Conservation (phyloP, 2,113 vertebrate genomes). For the Genyomyrus donnyi region DNA sequence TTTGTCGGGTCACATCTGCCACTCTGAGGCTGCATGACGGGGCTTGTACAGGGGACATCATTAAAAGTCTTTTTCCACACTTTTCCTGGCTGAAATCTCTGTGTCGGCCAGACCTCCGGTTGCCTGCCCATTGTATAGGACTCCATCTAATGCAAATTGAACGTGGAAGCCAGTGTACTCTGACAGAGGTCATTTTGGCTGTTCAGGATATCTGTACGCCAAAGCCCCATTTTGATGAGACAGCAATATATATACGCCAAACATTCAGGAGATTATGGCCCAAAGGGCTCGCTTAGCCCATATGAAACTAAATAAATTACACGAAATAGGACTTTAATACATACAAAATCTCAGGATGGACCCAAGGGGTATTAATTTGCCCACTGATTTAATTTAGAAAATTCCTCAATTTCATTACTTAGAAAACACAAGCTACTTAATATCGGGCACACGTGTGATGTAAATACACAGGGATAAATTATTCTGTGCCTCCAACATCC, state of each 20-base stretch:
- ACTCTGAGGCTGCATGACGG: not conserved
- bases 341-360: slow-evolving; percentile 27
- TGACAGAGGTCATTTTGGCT: not conserved
- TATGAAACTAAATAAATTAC: slow-evolving; percentile 18
- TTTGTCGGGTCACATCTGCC: not conserved
- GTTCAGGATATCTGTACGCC: not conserved
- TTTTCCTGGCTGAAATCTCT: slow-evolving; percentile 4
- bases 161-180: not conserved
- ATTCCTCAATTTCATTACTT: slow-evolving; percentile 41
- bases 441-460: slow-evolving; percentile 45
- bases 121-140: not conserved
- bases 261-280: not conserved
- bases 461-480: slow-evolving; percentile 34
- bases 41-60: not conserved
- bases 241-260: slow-evolving; percentile 6
- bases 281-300: slow-evolving; percentile 7
- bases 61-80: not conserved
- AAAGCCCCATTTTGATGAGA: slow-evolving; percentile 3
- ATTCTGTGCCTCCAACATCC: slow-evolving; percentile 37
- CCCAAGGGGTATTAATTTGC: slow-evolving; percentile 35
- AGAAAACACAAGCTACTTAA: slow-evolving; percentile 41
- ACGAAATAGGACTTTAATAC: slow-evolving; percentile 12
- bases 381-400: slow-evolving; percentile 39
- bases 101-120: not conserved
- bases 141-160: not conserved